Conservation (phyloP, 2,113 vertebrate species). For the Toxostoma redivivum region DNA sequence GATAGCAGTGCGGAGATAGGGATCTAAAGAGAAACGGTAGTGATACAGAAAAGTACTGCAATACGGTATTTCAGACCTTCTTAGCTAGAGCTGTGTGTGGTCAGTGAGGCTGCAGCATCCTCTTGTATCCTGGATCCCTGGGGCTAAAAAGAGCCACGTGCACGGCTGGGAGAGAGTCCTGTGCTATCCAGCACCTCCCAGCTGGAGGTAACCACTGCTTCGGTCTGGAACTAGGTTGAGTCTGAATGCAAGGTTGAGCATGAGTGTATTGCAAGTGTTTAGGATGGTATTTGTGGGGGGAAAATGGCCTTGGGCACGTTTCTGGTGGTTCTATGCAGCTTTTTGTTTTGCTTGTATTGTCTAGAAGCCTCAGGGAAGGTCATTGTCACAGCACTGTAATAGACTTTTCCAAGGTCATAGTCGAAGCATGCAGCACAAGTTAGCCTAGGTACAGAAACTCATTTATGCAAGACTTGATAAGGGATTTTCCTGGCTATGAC, state of each 20-base stretch:
- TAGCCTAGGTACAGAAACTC: background rate
- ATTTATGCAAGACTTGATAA: background rate
- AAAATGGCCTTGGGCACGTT: rapidly evolving
- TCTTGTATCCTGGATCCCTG: background rate
- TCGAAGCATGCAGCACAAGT: background rate
- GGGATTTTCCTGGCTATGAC: background rate
- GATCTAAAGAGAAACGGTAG: background rate
- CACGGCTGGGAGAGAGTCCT: too few species aligned
- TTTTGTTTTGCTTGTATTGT: background rate
- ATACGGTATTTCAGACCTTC: rapidly evolving
- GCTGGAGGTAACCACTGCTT: background rate
- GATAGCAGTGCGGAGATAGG: rapidly evolving
- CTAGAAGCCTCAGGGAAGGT: background rate
- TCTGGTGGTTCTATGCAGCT: background rate
- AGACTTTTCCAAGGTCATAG: background rate
- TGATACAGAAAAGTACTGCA: background rate
- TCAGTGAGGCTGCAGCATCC: background rate
- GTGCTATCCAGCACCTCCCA: background rate
- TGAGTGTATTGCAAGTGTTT: rapidly evolving
- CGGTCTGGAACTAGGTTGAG: background rate
- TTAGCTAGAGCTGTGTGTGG: background rate
- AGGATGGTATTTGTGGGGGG: background rate
- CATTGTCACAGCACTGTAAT: rapidly evolving
- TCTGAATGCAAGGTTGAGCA: background rate
- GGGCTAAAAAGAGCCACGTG: background rate